phyloP scores from a whole-genome alignment of 2,888 invertebrate genomes.

The Aromia moschata region DNA sequence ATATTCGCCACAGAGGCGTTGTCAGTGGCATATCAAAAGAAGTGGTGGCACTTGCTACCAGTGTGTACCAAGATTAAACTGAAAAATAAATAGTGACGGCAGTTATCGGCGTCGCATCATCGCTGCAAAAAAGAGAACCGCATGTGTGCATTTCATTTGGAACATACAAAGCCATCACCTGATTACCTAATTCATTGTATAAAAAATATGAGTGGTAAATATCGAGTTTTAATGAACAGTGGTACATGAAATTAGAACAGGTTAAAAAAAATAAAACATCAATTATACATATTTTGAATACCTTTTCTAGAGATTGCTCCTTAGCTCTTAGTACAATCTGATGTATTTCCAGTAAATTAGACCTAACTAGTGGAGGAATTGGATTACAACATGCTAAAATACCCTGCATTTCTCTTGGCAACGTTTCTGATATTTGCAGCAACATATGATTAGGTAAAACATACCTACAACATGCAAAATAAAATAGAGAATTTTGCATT shows the following conservation, averaged over 20 bases:
- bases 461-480: constrained; percentile 69
- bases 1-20: too few species aligned
- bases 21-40: too few species aligned
- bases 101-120: too few species aligned
- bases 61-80: too few species aligned
- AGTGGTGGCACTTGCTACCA: too few species aligned
- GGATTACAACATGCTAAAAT: constrained; percentile 93
- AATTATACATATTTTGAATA: constrained; percentile 43
- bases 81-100: too few species aligned
- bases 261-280: not conserved
- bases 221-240: not conserved
- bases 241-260: too few species aligned
- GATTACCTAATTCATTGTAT: too few species aligned
- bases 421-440: constrained; percentile 83
- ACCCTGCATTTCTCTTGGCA: constrained; percentile 93
- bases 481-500: not conserved
- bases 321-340: constrained; percentile 76
- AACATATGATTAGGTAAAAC: constrained; percentile 97
- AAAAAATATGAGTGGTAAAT: constrained; percentile 11
- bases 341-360: constrained; percentile 69
- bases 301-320: constrained; percentile 73
- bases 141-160: constrained; percentile 1
- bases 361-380: constrained; percentile 77
- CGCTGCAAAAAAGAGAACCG: too few species aligned
- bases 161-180: constrained; percentile 46